Evolutionary conservation across 2,113 vertebrate genomes (phyloP).

Genomic region (Amblyopsis rosae): DNA sequence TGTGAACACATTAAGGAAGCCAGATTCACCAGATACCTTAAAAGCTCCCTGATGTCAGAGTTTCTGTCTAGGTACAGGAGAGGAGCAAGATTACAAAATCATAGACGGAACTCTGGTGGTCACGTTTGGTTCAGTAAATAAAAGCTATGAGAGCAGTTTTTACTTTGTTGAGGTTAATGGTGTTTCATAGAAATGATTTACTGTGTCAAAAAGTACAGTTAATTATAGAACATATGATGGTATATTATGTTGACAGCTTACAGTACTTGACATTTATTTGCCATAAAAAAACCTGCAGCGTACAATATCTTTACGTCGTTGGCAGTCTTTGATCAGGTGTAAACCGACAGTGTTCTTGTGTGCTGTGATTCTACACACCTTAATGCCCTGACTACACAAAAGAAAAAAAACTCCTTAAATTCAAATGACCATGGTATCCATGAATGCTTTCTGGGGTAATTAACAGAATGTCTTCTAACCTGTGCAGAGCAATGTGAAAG

Average conservation of each 20-base stretch:
- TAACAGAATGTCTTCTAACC: neutral
- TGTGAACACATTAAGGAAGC: no score
- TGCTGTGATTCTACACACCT: constrained; percentile 45
- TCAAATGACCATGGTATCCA: constrained; percentile 38
- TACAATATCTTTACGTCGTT: neutral
- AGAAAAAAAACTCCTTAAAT: constrained; percentile 16
- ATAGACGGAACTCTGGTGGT: no score
- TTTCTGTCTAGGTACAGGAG: no score
- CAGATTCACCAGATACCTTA: no score
- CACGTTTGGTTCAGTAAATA: no score
- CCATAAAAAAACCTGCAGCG: constrained; percentile 18
- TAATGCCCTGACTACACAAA: constrained; percentile 38
- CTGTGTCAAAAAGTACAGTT: no score
- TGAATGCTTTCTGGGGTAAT: constrained; percentile 3
- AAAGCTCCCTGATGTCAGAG: no score
- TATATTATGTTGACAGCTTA: neutral
- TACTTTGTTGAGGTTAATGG: no score
- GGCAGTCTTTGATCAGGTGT: constrained; percentile 41
- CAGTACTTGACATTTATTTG: constrained; percentile 13
- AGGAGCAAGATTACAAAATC: no score
- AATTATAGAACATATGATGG: neutral
- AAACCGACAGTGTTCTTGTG: constrained; percentile 54
- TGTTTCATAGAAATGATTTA: no score
- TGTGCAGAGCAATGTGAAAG: neutral
- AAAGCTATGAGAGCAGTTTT: no score